A percentile compares a stretch with the other conserved stretches of the same genome.
These are phyloP conservation scores for Mesocricetus auratus DNA, from an alignment of 2,113 vertebrate genomes.

Conservation along the genomic window DNA sequence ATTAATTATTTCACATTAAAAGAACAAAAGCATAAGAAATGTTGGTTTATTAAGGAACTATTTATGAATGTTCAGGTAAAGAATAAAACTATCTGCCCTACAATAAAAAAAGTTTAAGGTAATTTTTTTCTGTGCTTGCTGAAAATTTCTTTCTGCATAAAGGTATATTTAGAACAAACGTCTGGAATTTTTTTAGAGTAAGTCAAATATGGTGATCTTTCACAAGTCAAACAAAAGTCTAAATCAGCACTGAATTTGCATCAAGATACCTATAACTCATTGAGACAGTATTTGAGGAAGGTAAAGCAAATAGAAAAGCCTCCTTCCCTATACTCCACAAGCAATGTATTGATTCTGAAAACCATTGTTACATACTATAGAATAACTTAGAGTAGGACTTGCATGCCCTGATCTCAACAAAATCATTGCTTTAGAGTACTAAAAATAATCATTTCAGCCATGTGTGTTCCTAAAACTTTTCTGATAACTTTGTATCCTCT, in stretches of 20 bases:
- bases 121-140: background rate
- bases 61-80: slow-evolving; percentile 88
- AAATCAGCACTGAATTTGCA: background rate
- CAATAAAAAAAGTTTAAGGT: slow-evolving; percentile 83
- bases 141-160: background rate
- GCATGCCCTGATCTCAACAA: background rate
- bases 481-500: background rate
- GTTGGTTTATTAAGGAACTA: slow-evolving; percentile 88
- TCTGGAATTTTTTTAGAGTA: background rate
- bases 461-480: background rate
- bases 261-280: background rate
- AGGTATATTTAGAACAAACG: background rate
- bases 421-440: background rate
- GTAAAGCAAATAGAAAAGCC: background rate
- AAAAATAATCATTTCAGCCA: background rate
- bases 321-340: background rate
- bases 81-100: slow-evolving; percentile 90
- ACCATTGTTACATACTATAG: background rate
- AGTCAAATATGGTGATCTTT: background rate
- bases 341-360: background rate
- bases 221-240: background rate
- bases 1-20: background rate
- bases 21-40: slow-evolving; percentile 71
- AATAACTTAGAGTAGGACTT: background rate
- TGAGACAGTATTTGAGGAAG: background rate